phyloP scores from a whole-genome alignment of 2,113 vertebrate species.

The Sarotherodon lohbergeri region DNA sequence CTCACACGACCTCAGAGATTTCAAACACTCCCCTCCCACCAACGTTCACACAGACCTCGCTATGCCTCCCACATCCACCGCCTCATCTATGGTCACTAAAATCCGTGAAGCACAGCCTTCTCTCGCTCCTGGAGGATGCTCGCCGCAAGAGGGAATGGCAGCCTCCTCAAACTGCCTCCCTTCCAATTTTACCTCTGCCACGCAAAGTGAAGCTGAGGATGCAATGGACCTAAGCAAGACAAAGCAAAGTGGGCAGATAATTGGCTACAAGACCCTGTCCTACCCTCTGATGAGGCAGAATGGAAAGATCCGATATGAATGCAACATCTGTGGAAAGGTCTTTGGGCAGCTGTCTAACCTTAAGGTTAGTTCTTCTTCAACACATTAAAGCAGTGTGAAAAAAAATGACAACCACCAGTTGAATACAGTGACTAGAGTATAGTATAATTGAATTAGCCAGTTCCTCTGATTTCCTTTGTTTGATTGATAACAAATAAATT shows the following conservation, averaged over 20 bases:
- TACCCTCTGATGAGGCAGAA: slow-evolving; percentile 93
- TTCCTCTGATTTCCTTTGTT: background rate
- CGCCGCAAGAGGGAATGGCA: slow-evolving; percentile 79
- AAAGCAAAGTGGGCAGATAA: slow-evolving; percentile 73
- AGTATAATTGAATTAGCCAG: background rate
- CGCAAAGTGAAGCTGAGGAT: slow-evolving; percentile 71
- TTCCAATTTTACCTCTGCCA: slow-evolving; percentile 84
- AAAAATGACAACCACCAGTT: background rate
- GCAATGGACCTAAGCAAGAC: slow-evolving; percentile 82
- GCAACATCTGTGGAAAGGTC: slow-evolving; percentile 90
- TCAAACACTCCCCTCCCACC: slow-evolving; percentile 7
- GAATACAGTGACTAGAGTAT: background rate
- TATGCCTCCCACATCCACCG: background rate
- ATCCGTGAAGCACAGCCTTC: background rate
- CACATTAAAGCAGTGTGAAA: background rate
- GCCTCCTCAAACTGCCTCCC: slow-evolving; percentile 78
- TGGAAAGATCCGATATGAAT: slow-evolving; percentile 95
- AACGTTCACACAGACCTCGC: background rate
- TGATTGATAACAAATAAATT: background rate
- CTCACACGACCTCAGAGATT: slow-evolving; percentile 14
- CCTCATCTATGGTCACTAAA: slow-evolving; percentile 16
- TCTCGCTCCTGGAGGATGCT: slow-evolving; percentile 48
- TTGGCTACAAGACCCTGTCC: slow-evolving; percentile 87
- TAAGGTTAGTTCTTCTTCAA: slow-evolving; percentile 76
- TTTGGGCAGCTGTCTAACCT: slow-evolving; percentile 96